Conservation (phyloP, 2,113 vertebrate genomes). For the Cervus canadensis region DNA sequence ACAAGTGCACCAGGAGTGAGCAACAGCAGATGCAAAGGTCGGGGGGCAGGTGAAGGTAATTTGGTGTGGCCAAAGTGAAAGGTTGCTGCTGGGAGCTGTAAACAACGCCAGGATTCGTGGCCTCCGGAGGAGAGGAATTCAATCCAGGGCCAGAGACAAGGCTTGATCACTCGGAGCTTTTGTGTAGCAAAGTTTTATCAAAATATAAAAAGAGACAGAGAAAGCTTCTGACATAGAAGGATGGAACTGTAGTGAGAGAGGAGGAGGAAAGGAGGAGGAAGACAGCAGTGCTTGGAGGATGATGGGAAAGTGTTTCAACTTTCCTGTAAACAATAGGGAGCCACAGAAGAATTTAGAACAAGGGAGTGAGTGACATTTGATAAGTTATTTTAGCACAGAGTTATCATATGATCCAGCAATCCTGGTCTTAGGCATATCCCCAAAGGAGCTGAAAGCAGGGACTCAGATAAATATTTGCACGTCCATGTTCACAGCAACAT, state of each 20-base stretch:
- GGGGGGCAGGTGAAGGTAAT: not conserved
- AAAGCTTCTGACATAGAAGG: not conserved
- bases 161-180: not conserved
- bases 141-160: not conserved
- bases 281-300: not conserved
- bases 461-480: not conserved
- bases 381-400: not conserved
- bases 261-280: not conserved
- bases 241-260: fast-evolving
- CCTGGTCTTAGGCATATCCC: not conserved
- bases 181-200: not conserved
- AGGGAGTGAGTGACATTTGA: not conserved
- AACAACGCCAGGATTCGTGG: not conserved
- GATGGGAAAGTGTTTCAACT: not conserved
- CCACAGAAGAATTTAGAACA: not conserved
- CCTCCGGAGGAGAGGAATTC: not conserved
- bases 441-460: not conserved
- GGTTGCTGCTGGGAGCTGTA: not conserved
- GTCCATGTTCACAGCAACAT: not conserved
- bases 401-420: not conserved
- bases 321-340: not conserved
- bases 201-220: not conserved
- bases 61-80: not conserved
- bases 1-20: not conserved
- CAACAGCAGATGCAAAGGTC: fast-evolving